Conservation (phyloP, 2,888 invertebrate species). For the Pterobdella sp. region DNA sequence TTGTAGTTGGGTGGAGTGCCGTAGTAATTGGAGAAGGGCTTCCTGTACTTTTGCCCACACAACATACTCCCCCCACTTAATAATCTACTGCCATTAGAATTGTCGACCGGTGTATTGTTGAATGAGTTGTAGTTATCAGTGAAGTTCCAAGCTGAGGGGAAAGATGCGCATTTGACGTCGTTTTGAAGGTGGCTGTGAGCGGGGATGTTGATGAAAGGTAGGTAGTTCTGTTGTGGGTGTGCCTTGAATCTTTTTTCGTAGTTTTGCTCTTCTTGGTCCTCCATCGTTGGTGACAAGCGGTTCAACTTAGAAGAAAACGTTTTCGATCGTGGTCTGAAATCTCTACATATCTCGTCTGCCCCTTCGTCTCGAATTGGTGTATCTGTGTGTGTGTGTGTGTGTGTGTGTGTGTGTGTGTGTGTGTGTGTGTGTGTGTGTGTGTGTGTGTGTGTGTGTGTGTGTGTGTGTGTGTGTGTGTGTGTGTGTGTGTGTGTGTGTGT, state of each 20-base stretch:
- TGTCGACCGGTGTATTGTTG: not conserved
- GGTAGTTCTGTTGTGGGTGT: not conserved
- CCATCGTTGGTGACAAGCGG: not conserved
- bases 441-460: too few species aligned
- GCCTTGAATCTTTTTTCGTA: not conserved
- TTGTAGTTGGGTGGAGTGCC: not conserved
- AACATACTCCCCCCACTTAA: not conserved
- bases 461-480: too few species aligned
- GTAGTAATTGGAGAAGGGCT: not conserved
- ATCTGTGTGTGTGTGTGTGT: too few species aligned
- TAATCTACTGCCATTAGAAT: not conserved
- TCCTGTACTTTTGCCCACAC: not conserved
- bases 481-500: too few species aligned
- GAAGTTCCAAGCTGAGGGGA: not conserved
- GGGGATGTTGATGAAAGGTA: not conserved
- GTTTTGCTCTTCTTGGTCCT: not conserved
- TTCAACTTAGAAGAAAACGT: not conserved
- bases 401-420: too few species aligned
- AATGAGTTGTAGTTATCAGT: not conserved
- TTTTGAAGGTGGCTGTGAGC: not conserved
- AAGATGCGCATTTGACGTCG: not conserved
- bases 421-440: too few species aligned
- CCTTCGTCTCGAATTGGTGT: not conserved
- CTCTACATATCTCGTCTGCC: not conserved
- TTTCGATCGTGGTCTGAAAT: conserved; percentile 4